Evolutionary conservation across 2,888 invertebrate species (phyloP), one percentile per base, ranked within the genome.

Genomic region (Argynnis bischoffii): DNA sequence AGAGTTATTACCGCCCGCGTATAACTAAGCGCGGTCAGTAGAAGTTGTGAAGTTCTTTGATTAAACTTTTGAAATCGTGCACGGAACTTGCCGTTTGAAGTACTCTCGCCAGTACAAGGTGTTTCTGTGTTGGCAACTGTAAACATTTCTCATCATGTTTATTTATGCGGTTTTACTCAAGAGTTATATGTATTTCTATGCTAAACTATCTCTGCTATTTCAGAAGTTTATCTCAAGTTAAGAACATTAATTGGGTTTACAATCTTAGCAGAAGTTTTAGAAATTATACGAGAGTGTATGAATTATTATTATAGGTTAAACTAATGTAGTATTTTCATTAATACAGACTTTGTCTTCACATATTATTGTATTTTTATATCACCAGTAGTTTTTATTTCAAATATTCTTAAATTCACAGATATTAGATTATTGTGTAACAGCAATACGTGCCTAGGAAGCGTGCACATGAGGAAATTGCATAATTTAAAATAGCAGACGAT

Each of bases 41-140:
- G n/a, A 48, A 66, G 55, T 66, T 61, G 60, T 61, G 67, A 73
- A 71, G 72, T 74, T 69, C 75, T 73, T 74, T 73, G 75, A 77
- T 76, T 75, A 70, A 75, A 77, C 66, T 77, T 76, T 74, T 66
- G 74, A 73, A 74, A 57, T 74, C 69, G 72, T 66, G 61, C 72
- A 53, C 60, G 16, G 69, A 61, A 67, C 60, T 64, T 55, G 41
- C 55, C 55, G 59, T 64, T 64, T 67, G 54, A 55, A 66, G 59
- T 66, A 51, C 16, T 55, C 61, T 55, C 67, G n/a, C 57, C 47
- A 53, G 63, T 63, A 67, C 63, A 59, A 59, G 67, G 55, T 67
- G 67, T 64, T 57, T 64, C 57, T 64, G 54, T 57, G 53, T 67
- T 67, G 63, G 47, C 57, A 67, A 59, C 47, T 63, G 64, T 67